A percentile compares a stretch with the other conserved stretches of the same genome.
These are phyloP conservation scores for Sapajus apella DNA, from an alignment of 2,113 vertebrate species.

Conservation along the genomic window DNA sequence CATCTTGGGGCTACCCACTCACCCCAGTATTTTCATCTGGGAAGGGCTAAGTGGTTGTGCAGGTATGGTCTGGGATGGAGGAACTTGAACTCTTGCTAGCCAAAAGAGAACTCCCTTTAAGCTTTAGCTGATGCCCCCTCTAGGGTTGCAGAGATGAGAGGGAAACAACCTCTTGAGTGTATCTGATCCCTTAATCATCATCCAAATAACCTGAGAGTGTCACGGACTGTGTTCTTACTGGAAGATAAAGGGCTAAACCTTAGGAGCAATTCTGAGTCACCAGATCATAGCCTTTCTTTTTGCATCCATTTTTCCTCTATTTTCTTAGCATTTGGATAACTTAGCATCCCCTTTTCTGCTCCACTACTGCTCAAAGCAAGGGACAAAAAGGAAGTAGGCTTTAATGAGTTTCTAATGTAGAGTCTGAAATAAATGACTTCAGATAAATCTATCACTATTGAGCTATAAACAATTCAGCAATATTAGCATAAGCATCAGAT, in stretches of 20 bases:
- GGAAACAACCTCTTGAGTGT: not conserved
- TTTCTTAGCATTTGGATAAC: slow-evolving; percentile 31
- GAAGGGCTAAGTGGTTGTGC: slow-evolving; percentile 15
- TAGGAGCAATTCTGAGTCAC: not conserved
- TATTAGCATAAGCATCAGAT: slow-evolving; percentile 29
- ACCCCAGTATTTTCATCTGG: slow-evolving; percentile 40
- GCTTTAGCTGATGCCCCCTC: slow-evolving; percentile 8
- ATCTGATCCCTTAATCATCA: not conserved
- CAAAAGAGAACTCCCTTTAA: not conserved
- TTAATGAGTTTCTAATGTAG: not conserved
- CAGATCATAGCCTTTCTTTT: slow-evolving; percentile 1
- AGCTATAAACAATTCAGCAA: slow-evolving; percentile 43
- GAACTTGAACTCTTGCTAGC: slow-evolving; percentile 33
- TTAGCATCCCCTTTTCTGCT: not conserved
- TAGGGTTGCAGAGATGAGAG: not conserved
- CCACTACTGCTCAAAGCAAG: slow-evolving; percentile 33
- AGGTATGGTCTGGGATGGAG: slow-evolving; percentile 44
- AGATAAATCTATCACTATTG: not conserved
- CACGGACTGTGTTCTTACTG: slow-evolving; percentile 13
- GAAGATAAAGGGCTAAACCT: not conserved
- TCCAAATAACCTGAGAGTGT: slow-evolving; percentile 16
- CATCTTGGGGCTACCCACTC: slow-evolving; percentile 28
- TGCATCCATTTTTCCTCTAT: not conserved
- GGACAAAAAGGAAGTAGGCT: not conserved
- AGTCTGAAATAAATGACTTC: slow-evolving; percentile 15